Base-by-base conservation (phyloP, 2,797 vertebrate genomes). In the Coregonus suidteri region DNA sequence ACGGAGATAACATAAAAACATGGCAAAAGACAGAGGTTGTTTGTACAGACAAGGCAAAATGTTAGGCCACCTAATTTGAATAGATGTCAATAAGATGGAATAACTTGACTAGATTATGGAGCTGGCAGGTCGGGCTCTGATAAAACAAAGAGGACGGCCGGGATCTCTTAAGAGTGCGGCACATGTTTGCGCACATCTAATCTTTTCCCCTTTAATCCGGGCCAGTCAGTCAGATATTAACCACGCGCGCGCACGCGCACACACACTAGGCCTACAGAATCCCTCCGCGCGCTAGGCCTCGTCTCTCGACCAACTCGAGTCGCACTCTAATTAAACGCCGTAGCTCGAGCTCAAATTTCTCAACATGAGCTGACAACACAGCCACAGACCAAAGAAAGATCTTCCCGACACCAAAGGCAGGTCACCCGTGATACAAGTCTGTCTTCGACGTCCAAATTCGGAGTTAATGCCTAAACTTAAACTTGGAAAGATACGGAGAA, bases 261-360 rank as follows among this genome's bases (percentile, higher is more conserved):
- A 66, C 35, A 66, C 34, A 66, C 25, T 1, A 54, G 15, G 13
- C 16, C 37, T 82, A 79, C 80, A 80, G 85, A 90, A 86, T 82
- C 87, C 65, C 88, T 92, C 89, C 89, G 91, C 91, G 84, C 77
- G 88, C 87, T 83, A 65, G 77, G 74, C 86, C 85, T 87, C 84
- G 81, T 86, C 85, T 91, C 81, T 79, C 82, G 69, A 85, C 83
- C 77, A 85, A 93, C 92, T 88, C 76, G 88, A 91, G 88, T 77
- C 70, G 92, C 91, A 93, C 93, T 85, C 85, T 92, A 93, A 93
- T 93, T 86, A 75, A 78, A 34, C 85, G 80, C 75, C 69, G 82
- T 85, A 82, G 83, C 72, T 88, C 83, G 72, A 84, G 82, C 84
- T 90, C 87, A 71, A 89, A 88, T 84, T 87, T 86, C 79, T 89